Evolutionary conservation across 2,797 vertebrate genomes (phyloP).

Genomic region (Ctenochaetus hawaiiensis): DNA sequence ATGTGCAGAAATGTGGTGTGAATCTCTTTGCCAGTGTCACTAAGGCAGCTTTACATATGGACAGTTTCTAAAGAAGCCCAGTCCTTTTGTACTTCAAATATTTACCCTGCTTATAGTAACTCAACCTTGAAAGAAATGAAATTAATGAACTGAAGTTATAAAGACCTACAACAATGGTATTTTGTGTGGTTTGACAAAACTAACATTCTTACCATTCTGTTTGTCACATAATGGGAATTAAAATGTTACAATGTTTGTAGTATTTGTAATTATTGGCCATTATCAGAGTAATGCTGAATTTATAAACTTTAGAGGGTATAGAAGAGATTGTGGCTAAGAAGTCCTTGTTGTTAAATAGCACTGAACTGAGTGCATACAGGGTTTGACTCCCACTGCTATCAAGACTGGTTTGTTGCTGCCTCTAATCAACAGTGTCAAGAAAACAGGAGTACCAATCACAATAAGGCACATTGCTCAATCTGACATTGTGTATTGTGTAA

Average conservation of each 20-base stretch:
- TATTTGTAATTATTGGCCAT: slow-evolving; percentile 27
- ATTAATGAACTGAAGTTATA: slow-evolving; percentile 54
- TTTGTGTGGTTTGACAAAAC: slow-evolving; percentile 30
- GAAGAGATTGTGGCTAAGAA: slow-evolving; percentile 4
- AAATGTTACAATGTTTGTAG: slow-evolving; percentile 33
- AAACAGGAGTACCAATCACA: slow-evolving; percentile 40
- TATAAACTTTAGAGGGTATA: slow-evolving; percentile 15
- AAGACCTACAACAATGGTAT: slow-evolving; percentile 47
- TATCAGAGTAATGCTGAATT: slow-evolving; percentile 26
- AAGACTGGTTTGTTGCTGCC: slow-evolving; percentile 28
- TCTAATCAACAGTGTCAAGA: slow-evolving; percentile 32
- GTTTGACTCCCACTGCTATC: slow-evolving; percentile 5
- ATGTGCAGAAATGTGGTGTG: slow-evolving; percentile 79
- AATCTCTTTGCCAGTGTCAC: slow-evolving; percentile 74
- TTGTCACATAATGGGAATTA: slow-evolving; percentile 18
- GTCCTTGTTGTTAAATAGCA: neutral
- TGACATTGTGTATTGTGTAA: slow-evolving; percentile 50
- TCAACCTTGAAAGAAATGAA: slow-evolving; percentile 59
- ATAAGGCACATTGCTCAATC: slow-evolving; percentile 36
- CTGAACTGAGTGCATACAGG: slow-evolving; percentile 10
- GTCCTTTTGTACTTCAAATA: slow-evolving; percentile 68
- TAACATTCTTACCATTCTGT: neutral
- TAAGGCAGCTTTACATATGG: slow-evolving; percentile 68
- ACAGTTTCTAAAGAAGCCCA: slow-evolving; percentile 61
- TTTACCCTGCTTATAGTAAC: slow-evolving; percentile 61